Evolutionary conservation across 1,140 invertebrate species (phyloP).

Genomic region (Lethocerus indicus): DNA sequence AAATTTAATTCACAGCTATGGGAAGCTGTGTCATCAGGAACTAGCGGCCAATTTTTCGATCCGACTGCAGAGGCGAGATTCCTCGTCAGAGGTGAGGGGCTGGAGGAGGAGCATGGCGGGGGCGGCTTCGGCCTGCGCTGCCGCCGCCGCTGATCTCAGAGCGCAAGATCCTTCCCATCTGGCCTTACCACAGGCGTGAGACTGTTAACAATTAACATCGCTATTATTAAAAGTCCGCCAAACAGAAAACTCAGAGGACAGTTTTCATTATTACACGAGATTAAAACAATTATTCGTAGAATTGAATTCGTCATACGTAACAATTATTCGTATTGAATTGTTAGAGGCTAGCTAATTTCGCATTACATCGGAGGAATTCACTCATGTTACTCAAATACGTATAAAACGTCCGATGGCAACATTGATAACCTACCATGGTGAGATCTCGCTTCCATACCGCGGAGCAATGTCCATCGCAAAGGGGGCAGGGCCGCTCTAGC

Average conservation of each 20-base stretch:
- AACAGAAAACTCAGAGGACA: slow-evolving; percentile 3
- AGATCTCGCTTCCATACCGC: slow-evolving; percentile 60
- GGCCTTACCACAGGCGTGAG: slow-evolving; percentile 53
- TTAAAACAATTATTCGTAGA: neutral
- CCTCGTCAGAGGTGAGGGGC: slow-evolving; percentile 19
- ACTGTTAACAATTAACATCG: slow-evolving; percentile 38
- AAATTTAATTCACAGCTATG: too few species aligned
- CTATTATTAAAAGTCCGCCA: too few species aligned
- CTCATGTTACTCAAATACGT: neutral
- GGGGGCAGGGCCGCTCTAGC: slow-evolving; percentile 52
- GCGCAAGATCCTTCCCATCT: slow-evolving; percentile 52
- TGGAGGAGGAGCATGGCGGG: slow-evolving; percentile 8
- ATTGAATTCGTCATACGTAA: neutral
- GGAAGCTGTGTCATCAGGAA: slow-evolving; percentile 13
- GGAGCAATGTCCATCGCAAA: slow-evolving; percentile 57
- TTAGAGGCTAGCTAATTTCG: neutral
- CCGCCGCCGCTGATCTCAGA: too few species aligned
- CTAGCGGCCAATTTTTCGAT: slow-evolving; percentile 31
- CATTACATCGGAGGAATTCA: neutral
- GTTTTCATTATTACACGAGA: neutral
- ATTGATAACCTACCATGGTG: slow-evolving; percentile 45
- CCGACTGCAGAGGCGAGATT: slow-evolving; percentile 26
- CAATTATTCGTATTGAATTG: neutral
- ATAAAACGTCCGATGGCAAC: slow-evolving; percentile 2
- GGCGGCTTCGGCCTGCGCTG: too few species aligned